phyloP scores from a whole-genome alignment of 2,797 vertebrate species.

The Leuciscus waleckii region DNA sequence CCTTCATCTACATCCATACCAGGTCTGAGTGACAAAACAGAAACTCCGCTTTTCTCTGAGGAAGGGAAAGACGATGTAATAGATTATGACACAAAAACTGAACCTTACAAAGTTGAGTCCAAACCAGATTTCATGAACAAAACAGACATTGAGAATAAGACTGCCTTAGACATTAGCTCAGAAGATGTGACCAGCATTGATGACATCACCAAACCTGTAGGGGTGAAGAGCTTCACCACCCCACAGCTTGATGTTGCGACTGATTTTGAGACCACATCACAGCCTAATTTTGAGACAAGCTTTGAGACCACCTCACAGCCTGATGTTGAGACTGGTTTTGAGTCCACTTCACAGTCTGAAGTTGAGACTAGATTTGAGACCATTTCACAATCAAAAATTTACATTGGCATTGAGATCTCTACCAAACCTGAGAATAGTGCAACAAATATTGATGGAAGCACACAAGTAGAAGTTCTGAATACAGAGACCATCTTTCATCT shows the following conservation, averaged over 20 bases:
- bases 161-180: slow-evolving; percentile 6
- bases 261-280: not conserved
- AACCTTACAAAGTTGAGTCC: slow-evolving; percentile 48
- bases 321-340: slow-evolving; percentile 11
- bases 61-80: slow-evolving; percentile 51
- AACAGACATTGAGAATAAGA: not conserved
- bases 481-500: not conserved
- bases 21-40: not conserved
- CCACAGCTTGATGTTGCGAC: not conserved
- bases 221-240: not conserved
- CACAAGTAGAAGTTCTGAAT: not conserved
- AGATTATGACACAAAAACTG: slow-evolving; percentile 59
- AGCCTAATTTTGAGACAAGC: not conserved
- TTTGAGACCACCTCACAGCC: slow-evolving; percentile 13
- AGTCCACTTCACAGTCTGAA: slow-evolving; percentile 38
- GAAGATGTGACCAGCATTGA: not conserved
- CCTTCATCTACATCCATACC: not conserved
- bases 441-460: slow-evolving; percentile 2
- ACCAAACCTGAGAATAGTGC: not conserved
- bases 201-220: not conserved
- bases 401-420: not conserved
- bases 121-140: slow-evolving; percentile 15
- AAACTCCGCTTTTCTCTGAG: slow-evolving; percentile 43
- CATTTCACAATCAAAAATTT: not conserved
- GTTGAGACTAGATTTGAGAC: not conserved